Evolutionary conservation across 2,113 vertebrate species (phyloP).

Genomic region (Aptenodytes forsteri): DNA sequence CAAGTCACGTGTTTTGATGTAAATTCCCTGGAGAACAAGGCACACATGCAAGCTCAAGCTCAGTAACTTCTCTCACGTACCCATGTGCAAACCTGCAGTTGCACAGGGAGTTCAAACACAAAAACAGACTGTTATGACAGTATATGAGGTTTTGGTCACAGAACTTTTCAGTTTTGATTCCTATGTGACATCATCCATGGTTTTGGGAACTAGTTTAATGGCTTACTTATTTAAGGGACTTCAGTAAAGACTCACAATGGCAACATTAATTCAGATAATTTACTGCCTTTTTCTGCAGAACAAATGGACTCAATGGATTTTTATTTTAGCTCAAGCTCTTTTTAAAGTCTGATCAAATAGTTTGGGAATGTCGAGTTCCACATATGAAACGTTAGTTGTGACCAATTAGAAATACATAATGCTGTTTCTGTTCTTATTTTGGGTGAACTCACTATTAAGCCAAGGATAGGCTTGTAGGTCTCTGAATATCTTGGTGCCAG

Average conservation of each 20-base stretch:
- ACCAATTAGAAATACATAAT: constrained; percentile 26
- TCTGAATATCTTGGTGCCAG: neutral
- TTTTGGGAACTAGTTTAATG: neutral
- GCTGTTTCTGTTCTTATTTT: constrained; percentile 33
- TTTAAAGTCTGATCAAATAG: constrained; percentile 41
- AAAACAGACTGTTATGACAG: neutral
- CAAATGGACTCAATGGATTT: neutral
- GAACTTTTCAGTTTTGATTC: neutral
- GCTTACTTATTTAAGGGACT: neutral
- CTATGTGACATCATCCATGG: neutral
- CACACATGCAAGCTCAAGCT: neutral
- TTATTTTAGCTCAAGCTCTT: constrained; percentile 7
- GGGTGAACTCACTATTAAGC: neutral
- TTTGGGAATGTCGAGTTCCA: constrained; percentile 27
- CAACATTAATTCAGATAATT: neutral
- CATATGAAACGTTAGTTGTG: neutral
- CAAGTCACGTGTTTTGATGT: neutral
- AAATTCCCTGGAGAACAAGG: neutral
- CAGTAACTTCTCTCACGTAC: neutral
- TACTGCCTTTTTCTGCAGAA: neutral
- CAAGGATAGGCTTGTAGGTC: neutral
- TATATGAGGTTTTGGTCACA: neutral
- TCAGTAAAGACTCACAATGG: neutral
- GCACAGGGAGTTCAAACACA: neutral
- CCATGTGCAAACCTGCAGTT: fast-evolving